These are phyloP conservation scores for Chelonus formosanus DNA, from an alignment of 2,888 invertebrate genomes.

Conservation along the genomic window DNA sequence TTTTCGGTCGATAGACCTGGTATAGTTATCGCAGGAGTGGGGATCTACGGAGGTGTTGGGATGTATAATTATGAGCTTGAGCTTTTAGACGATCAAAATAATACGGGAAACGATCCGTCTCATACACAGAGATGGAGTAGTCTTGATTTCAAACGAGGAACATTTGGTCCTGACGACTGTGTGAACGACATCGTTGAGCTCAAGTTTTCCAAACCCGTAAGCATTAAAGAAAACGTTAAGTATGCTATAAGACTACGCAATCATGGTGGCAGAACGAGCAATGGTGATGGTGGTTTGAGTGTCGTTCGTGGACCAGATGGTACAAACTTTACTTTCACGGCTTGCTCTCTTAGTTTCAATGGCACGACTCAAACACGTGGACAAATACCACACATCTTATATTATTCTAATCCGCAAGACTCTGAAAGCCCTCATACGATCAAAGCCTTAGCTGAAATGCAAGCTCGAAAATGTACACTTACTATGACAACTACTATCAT, in stretches of 20 bases:
- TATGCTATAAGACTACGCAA: slow-evolving; percentile 90
- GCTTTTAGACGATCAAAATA: slow-evolving; percentile 77
- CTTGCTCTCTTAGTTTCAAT: slow-evolving; percentile 93
- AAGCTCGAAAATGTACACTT: slow-evolving; percentile 76
- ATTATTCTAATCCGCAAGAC: slow-evolving; percentile 79
- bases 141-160: slow-evolving; percentile 83
- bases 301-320: slow-evolving; percentile 93
- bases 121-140: slow-evolving; percentile 88
- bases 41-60: slow-evolving; percentile 89
- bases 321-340: slow-evolving; percentile 87
- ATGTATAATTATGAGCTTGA: slow-evolving; percentile 92
- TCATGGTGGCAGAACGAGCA: slow-evolving; percentile 90
- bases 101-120: slow-evolving; percentile 68
- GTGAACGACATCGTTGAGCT: slow-evolving; percentile 89
- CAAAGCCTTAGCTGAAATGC: slow-evolving; percentile 70
- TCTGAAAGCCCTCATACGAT: slow-evolving; percentile 70
- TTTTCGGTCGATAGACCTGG: slow-evolving; percentile 92
- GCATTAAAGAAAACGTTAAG: slow-evolving; percentile 87
- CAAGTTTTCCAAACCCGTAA: slow-evolving; percentile 88
- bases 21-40: slow-evolving; percentile 87
- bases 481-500: slow-evolving; percentile 81
- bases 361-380: slow-evolving; percentile 91
- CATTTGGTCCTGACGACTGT: slow-evolving; percentile 84
- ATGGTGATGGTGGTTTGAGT: slow-evolving; percentile 91
- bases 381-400: slow-evolving; percentile 92